Evolutionary conservation across 1,140 invertebrate species (phyloP), one percentile per base, ranked within the genome.

Genomic region (Zophobas morio): DNA sequence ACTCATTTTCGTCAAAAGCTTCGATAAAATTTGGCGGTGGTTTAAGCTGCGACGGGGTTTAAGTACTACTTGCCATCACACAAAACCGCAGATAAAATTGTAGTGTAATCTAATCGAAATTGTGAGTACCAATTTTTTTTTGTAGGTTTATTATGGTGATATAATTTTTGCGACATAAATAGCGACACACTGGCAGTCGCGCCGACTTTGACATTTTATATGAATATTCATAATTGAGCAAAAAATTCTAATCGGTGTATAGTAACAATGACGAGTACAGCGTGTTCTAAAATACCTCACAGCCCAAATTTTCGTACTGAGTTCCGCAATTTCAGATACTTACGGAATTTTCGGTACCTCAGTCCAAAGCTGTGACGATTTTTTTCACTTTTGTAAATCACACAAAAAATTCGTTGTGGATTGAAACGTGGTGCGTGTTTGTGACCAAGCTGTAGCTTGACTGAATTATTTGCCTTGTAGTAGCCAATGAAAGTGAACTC

Each of bases 141-240:
- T 20, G 20, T 20, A 20, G 20, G 20, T 20, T 20, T 20, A 20
- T 20, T 20, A 20, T 20, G 20, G 20, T 20, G 20, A 20, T 20
- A 20, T 20, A 20, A 20, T 20, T 20, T 20, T 20, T 20, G 20
- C 20, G 20, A 20, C 20, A 20, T 20, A 20, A 20, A 20, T 20
- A 20, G 49, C 49, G 49, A 4, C 3, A 51, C 49, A 51, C n/a
- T 32, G 60, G 42, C 37, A 5, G 49, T 2, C 3, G 20, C 49
- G 20, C n/a, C 39, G 60, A 66, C 37, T 66, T 63, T 63, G 37
- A 37, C 37, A 63, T 42, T 42, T 66, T 66, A 66, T 66, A 66
- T 66, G 39, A 42, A 66, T 66, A 66, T 66, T 66, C 8, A 66
- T 66, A 66, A 66, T 66, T 66, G 49, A 20, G 49, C 3, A 66